These are phyloP conservation scores for Alfaro cultratus DNA, from an alignment of 2,797 vertebrate genomes.

Conservation along the genomic window DNA sequence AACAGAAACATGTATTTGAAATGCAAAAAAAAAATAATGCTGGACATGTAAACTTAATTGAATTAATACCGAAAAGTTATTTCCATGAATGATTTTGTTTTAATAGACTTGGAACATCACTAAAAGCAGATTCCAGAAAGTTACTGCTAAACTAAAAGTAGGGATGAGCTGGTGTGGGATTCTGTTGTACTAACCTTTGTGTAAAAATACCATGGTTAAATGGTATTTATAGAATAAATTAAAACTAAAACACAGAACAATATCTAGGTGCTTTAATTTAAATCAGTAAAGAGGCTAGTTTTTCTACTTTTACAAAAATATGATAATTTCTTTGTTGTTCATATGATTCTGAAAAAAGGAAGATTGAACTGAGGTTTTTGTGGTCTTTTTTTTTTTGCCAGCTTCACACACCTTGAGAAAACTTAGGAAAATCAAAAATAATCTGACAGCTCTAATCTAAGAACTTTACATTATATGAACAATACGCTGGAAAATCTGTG, in stretches of 20 bases:
- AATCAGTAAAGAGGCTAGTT: background rate
- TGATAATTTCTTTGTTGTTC: background rate
- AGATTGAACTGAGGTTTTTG: background rate
- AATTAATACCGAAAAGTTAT: background rate
- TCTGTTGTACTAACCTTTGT: background rate
- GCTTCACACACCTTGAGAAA: background rate
- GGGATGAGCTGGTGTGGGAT: background rate
- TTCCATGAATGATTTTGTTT: background rate
- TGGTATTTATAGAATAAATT: background rate
- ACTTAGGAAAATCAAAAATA: background rate
- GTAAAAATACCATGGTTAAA: background rate
- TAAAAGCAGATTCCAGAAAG: background rate
- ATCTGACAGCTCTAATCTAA: background rate
- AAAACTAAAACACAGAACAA: background rate
- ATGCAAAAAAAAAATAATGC: background rate
- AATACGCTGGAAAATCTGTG: background rate
- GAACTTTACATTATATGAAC: background rate
- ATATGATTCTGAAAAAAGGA: background rate
- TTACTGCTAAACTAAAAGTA: background rate
- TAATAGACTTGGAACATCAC: background rate
- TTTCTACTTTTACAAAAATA: background rate
- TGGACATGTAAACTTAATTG: background rate
- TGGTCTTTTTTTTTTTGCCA: background rate
- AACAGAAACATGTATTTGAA: background rate
- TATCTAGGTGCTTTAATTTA: background rate